A percentile compares a stretch with the other conserved stretches of the same genome.
Conservation (phyloP, 2,797 vertebrate genomes). For the Tympanoctomys barrerae region DNA sequence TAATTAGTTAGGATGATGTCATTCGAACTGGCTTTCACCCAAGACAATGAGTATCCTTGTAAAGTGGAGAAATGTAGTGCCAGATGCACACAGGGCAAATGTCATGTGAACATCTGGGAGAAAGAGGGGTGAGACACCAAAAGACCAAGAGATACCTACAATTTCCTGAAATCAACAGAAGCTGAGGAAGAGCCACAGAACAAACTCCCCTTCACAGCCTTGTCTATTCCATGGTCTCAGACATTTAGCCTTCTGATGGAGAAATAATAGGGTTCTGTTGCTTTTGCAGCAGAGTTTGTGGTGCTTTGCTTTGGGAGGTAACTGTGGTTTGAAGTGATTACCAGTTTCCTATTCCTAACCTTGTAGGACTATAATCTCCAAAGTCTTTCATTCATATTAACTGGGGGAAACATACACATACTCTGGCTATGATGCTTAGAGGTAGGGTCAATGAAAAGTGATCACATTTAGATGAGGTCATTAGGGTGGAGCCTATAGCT, state of each 20-base stretch:
- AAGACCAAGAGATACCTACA: background rate
- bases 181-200: background rate
- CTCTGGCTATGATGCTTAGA: background rate
- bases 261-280: background rate
- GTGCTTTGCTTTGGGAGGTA: background rate
- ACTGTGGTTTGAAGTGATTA: background rate
- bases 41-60: background rate
- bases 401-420: background rate
- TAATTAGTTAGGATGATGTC: background rate
- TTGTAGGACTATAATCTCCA: background rate
- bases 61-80: background rate
- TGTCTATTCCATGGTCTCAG: background rate
- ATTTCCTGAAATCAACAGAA: background rate
- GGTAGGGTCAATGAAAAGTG: background rate
- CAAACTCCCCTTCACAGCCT: background rate
- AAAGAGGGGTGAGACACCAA: too few relatives aligned
- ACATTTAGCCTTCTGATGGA: background rate
- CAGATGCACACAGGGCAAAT: background rate
- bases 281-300: background rate
- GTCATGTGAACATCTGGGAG: background rate
- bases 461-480: background rate
- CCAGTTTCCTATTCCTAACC: background rate
- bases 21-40: background rate
- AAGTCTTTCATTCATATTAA: background rate
- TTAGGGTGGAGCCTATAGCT: background rate